Percentiles rank a stretch among this genome's conserved stretches.
phyloP scores from a whole-genome alignment of 2,797 vertebrate genomes.

The Poecile montanus region DNA sequence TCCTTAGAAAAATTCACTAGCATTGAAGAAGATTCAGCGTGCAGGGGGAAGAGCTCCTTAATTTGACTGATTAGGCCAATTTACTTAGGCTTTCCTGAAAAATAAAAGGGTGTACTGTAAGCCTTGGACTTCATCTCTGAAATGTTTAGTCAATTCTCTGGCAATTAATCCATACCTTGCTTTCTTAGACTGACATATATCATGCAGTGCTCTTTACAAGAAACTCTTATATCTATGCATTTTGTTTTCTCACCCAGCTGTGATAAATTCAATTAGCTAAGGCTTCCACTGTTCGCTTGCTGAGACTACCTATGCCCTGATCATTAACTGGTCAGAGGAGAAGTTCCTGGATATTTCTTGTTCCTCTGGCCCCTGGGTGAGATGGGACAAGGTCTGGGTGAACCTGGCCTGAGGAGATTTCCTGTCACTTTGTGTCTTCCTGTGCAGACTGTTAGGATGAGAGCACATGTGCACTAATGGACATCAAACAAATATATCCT shows the following conservation, averaged over 20 bases:
- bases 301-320: accelerated
- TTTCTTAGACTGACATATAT: constrained; percentile 11
- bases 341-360: not conserved
- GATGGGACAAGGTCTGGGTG: not conserved
- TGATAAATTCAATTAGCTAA: constrained; percentile 29
- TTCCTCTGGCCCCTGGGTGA: not conserved
- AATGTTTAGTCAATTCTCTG: constrained; percentile 24
- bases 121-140: constrained; percentile 34
- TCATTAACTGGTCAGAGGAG: not conserved
- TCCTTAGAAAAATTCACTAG: constrained; percentile 60
- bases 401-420: not conserved
- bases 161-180: constrained; percentile 36
- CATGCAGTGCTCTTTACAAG: constrained; percentile 6
- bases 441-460: not conserved
- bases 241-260: constrained; percentile 14
- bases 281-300: not conserved
- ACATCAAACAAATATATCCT: not conserved
- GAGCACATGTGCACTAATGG: accelerated
- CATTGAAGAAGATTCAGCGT: constrained; percentile 39
- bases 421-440: not conserved
- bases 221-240: not conserved
- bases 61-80: constrained; percentile 65
- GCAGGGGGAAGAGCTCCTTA: constrained; percentile 24
- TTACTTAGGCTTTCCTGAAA: constrained; percentile 45
- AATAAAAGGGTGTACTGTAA: not conserved